phyloP scores from a whole-genome alignment of 2,797 vertebrate species.

The Carcharodon carcharias region DNA sequence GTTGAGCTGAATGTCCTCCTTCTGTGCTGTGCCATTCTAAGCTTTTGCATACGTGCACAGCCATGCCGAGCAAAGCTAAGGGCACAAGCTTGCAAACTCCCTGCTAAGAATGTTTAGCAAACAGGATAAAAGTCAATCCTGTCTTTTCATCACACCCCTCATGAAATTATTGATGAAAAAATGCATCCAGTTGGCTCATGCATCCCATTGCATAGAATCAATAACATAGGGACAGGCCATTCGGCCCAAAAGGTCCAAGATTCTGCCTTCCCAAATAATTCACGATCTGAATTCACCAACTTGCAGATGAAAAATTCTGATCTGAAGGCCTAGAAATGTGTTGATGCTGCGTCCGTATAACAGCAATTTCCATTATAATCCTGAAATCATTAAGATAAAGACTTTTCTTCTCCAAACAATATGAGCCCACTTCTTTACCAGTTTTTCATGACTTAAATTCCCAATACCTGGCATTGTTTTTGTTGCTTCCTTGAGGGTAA shows the following conservation, averaged over 20 bases:
- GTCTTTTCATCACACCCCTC: background rate
- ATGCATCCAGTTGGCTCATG: background rate
- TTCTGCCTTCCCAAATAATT: background rate
- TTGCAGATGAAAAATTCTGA: too few relatives aligned
- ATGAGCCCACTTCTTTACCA: background rate
- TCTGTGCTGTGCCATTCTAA: too few relatives aligned
- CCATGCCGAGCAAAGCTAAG: background rate
- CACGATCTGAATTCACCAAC: too few relatives aligned
- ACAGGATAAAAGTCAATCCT: background rate
- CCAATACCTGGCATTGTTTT: background rate
- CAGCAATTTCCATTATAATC: too few relatives aligned
- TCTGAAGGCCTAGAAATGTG: too few relatives aligned
- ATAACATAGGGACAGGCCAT: background rate
- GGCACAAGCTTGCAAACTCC: background rate
- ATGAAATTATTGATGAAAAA: background rate
- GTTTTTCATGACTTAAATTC: background rate
- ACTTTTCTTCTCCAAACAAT: background rate
- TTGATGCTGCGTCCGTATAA: too few relatives aligned
- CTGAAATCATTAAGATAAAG: background rate
- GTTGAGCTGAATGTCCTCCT: background rate
- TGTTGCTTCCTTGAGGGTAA: background rate
- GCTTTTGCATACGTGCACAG: too few relatives aligned
- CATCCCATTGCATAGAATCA: background rate
- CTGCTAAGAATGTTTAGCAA: background rate
- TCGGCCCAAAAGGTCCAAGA: background rate